phyloP scores from a whole-genome alignment of 2,888 invertebrate genomes.

The Polyommatus iphigenia region DNA sequence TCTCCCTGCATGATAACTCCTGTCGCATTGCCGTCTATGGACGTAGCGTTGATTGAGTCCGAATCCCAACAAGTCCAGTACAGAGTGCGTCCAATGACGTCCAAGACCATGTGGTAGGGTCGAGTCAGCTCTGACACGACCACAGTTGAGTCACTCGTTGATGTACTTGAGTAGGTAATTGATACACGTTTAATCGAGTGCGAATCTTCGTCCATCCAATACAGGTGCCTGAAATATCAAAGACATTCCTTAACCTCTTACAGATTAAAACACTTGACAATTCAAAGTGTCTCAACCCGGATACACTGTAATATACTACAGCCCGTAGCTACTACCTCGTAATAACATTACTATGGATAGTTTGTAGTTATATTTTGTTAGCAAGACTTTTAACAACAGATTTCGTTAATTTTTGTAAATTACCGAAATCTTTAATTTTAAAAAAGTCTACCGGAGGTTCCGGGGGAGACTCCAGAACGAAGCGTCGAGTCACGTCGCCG shows the following conservation, averaged over 20 bases:
- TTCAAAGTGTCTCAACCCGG: no score
- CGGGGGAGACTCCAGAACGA: no score
- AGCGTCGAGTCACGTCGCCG: no score
- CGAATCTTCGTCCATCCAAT: constrained; percentile 89
- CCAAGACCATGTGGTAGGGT: constrained; percentile 92
- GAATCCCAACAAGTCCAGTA: constrained; percentile 93
- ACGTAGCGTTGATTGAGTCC: constrained; percentile 94
- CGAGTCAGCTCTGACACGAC: constrained; percentile 82
- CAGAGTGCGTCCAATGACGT: constrained; percentile 89
- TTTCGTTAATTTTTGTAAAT: no score
- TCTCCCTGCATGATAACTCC: constrained; percentile 87
- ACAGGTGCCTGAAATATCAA: constrained; percentile 61
- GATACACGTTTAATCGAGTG: constrained; percentile 85
- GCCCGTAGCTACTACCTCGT: not conserved
- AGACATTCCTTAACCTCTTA: not conserved
- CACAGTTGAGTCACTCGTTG: constrained; percentile 63
- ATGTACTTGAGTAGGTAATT: constrained; percentile 62
- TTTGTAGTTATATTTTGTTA: no score
- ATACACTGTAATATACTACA: no score
- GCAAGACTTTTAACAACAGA: no score
- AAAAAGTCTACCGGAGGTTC: no score
- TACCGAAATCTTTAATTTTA: no score
- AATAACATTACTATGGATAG: no score
- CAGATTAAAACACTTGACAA: not conserved
- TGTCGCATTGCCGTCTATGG: constrained; percentile 82